Conservation (phyloP, 2,888 invertebrate genomes). For the Eupithecia inturbata region DNA sequence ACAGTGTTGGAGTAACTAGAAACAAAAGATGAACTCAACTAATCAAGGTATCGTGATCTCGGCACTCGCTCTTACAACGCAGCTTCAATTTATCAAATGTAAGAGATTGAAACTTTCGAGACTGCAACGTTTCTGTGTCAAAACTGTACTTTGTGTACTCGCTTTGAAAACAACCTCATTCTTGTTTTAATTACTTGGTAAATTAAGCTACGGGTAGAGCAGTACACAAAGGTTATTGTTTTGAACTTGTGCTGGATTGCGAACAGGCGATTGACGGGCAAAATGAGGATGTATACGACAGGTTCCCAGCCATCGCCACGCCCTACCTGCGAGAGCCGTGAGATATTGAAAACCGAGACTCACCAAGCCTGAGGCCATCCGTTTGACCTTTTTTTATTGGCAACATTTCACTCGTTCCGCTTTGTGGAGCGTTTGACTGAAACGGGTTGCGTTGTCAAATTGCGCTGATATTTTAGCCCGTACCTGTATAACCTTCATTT, state of each 20-base stretch:
- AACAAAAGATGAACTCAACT: slow-evolving; percentile 29
- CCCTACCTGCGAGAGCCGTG: slow-evolving; percentile 60
- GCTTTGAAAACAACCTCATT: slow-evolving; percentile 42
- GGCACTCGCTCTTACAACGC: slow-evolving; percentile 21
- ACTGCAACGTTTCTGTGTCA: slow-evolving; percentile 36
- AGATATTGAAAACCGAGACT: slow-evolving; percentile 79
- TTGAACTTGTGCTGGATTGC: slow-evolving; percentile 50
- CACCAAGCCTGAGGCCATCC: slow-evolving; percentile 70
- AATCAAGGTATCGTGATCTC: slow-evolving; percentile 23
- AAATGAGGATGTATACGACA: slow-evolving; percentile 72
- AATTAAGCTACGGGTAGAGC: slow-evolving; percentile 39
- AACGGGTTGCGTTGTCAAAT: slow-evolving; percentile 75
- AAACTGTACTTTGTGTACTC: slow-evolving; percentile 39
- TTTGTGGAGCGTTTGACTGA: slow-evolving; percentile 73
- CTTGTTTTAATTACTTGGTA: slow-evolving; percentile 47
- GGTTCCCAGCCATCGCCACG: slow-evolving; percentile 53
- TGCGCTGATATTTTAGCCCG: slow-evolving; percentile 70
- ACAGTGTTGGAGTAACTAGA: slow-evolving; percentile 6
- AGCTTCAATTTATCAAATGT: slow-evolving; percentile 29
- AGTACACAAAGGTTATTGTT: slow-evolving; percentile 45
- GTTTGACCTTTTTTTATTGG: slow-evolving; percentile 80
- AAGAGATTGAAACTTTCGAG: slow-evolving; percentile 30
- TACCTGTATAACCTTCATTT: slow-evolving; percentile 66
- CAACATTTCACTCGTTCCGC: slow-evolving; percentile 79
- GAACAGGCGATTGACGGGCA: slow-evolving; percentile 68